Evolutionary conservation across 2,113 vertebrate genomes (phyloP).

Genomic region (human (Homo sapiens)): DNA sequence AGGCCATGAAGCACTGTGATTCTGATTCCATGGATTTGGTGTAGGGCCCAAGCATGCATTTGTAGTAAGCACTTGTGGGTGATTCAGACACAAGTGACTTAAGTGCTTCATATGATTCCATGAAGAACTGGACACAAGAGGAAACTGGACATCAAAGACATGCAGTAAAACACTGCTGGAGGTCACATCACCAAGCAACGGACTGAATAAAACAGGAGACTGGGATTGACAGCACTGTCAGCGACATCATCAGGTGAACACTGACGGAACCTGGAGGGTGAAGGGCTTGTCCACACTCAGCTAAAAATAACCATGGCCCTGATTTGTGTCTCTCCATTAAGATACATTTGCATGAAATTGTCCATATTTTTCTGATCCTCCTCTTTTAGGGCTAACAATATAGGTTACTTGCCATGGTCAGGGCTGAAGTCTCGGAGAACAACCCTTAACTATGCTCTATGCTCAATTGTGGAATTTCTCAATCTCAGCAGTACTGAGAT

Average conservation of each 20-base stretch:
- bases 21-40: neutral
- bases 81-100: neutral
- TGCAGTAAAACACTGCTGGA: neutral
- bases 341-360: neutral
- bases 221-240: neutral
- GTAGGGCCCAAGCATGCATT: neutral
- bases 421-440: neutral
- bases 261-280: neutral
- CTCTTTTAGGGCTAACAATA: neutral
- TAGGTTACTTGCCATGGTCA: accelerated
- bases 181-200: neutral
- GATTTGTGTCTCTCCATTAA: neutral
- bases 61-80: neutral
- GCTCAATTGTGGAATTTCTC: neutral
- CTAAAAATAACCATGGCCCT: neutral
- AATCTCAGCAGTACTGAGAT: neutral
- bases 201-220: neutral
- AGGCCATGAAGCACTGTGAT: neutral
- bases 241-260: neutral
- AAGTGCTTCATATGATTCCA: neutral
- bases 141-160: neutral
- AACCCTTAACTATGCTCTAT: neutral
- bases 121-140: neutral
- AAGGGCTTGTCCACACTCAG: neutral
- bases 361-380: neutral